These are phyloP conservation scores for Microtus oregoni DNA, from an alignment of 2,113 vertebrate genomes.

Conservation along the genomic window DNA sequence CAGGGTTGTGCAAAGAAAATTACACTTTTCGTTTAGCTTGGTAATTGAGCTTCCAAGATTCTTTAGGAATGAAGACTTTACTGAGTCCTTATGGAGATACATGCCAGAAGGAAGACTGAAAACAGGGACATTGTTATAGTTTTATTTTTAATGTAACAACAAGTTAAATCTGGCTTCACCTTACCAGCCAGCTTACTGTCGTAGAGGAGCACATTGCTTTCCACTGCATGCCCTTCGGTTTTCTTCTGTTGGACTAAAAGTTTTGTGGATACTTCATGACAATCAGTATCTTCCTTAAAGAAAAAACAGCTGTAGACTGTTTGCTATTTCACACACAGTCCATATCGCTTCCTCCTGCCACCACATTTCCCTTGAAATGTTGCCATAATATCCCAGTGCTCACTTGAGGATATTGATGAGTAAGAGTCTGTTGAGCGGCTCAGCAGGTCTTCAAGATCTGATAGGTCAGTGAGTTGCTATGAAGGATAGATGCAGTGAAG, in stretches of 20 bases:
- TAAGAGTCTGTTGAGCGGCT: fast-evolving
- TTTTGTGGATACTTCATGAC: not conserved
- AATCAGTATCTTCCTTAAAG: not conserved
- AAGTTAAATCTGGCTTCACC: conserved; percentile 33
- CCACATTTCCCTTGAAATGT: not conserved
- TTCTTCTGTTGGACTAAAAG: not conserved
- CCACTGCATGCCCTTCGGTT: not conserved
- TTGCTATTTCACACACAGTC: not conserved
- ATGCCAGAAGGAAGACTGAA: not conserved
- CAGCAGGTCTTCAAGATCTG: not conserved
- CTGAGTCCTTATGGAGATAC: conserved; percentile 37
- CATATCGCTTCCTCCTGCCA: no score
- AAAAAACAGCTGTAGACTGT: not conserved
- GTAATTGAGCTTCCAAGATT: conserved; percentile 52
- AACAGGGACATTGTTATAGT: not conserved
- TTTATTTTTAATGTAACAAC: conserved; percentile 51
- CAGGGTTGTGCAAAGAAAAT: not conserved
- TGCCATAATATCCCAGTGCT: not conserved
- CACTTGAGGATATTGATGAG: not conserved
- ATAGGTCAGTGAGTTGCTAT: not conserved
- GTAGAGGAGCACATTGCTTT: not conserved
- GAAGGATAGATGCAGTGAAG: not conserved
- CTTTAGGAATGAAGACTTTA: not conserved
- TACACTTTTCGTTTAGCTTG: conserved; percentile 24
- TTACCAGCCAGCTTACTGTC: not conserved